phyloP scores from a whole-genome alignment of 2,888 invertebrate genomes.

The Frankliniella intonsa region DNA sequence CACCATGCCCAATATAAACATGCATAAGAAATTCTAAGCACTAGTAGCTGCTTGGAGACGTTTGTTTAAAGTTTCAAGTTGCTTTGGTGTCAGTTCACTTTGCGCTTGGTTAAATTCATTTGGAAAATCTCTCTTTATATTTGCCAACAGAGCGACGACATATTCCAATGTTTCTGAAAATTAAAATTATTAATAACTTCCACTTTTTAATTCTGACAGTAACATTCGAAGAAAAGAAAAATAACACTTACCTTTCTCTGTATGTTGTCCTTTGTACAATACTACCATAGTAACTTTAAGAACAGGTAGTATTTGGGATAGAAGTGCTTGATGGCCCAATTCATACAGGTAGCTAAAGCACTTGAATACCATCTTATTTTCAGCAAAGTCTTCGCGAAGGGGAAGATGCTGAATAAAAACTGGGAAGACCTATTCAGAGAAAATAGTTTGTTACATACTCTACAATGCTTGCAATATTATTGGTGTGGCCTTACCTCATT shows the following conservation, averaged over 20 bases:
- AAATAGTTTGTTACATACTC: background rate
- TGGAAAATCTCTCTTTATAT: slow-evolving; percentile 54
- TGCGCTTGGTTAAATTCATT: slow-evolving; percentile 48
- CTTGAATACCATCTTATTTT: slow-evolving; percentile 64
- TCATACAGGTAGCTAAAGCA: slow-evolving; percentile 61
- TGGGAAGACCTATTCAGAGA: slow-evolving; percentile 57
- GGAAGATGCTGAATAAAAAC: slow-evolving; percentile 67
- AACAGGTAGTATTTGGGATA: slow-evolving; percentile 52
- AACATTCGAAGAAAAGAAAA: slow-evolving; percentile 35
- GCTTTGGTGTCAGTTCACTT: slow-evolving; percentile 13
- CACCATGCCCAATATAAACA: background rate
- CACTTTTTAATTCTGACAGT: slow-evolving; percentile 27
- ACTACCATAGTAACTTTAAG: slow-evolving; percentile 54
- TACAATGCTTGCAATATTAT: background rate
- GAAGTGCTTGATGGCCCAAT: slow-evolving; percentile 55
- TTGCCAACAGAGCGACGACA: slow-evolving; percentile 53
- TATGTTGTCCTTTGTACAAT: slow-evolving; percentile 53
- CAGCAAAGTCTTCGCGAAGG: slow-evolving; percentile 66
- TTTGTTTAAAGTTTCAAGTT: background rate
- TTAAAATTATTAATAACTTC: slow-evolving; percentile 32
- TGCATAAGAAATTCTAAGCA: background rate
- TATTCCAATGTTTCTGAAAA: slow-evolving; percentile 50
- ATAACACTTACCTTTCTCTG: slow-evolving; percentile 49
- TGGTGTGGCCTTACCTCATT: slow-evolving; percentile 52
- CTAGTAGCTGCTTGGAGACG: background rate